Percentiles rank a stretch among this genome's conserved stretches.
phyloP scores from a whole-genome alignment of 2,113 vertebrate species.

The Anhinga anhinga region DNA sequence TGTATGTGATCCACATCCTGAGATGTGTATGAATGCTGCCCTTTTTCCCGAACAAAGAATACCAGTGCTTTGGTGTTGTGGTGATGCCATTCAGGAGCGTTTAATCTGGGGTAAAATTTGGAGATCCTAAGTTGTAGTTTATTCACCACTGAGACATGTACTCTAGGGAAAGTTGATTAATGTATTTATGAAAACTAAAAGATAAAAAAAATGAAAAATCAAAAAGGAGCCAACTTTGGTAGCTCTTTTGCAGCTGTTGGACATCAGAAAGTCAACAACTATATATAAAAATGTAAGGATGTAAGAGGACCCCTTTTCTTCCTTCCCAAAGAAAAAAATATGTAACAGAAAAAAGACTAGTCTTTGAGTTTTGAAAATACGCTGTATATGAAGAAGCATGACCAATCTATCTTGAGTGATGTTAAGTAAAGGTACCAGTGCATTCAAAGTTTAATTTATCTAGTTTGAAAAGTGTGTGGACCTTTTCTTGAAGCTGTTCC shows the following conservation, averaged over 20 bases:
- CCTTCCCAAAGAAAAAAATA: neutral
- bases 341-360: neutral
- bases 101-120: neutral
- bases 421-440: neutral
- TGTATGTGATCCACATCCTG: too few species aligned
- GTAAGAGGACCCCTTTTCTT: neutral
- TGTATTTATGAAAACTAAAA: neutral
- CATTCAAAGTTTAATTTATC: slow-evolving; percentile 11
- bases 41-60: neutral
- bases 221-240: neutral
- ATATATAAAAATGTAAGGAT: neutral
- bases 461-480: neutral
- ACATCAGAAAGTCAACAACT: neutral
- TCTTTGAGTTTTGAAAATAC: neutral
- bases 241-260: neutral
- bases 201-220: neutral
- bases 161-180: neutral
- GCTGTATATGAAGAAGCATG: neutral
- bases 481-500: slow-evolving; percentile 2
- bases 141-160: accelerated
- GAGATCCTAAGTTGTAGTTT: neutral
- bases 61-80: neutral
- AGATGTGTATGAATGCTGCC: accelerated
- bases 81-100: neutral
- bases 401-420: neutral